These are phyloP conservation scores for Xyrichtys novacula DNA, from an alignment of 2,797 vertebrate genomes.

Conservation along the genomic window DNA sequence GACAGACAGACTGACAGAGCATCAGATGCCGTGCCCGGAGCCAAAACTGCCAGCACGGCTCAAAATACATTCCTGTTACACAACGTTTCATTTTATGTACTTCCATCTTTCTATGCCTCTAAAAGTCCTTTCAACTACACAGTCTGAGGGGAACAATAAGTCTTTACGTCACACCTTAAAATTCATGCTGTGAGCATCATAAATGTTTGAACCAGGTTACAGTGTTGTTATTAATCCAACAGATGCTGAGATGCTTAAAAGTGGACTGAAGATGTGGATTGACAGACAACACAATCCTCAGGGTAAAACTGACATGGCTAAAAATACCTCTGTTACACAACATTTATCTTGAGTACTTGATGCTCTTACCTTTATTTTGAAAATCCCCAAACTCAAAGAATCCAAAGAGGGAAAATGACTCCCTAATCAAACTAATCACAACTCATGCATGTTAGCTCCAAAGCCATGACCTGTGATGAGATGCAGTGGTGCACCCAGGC, in stretches of 20 bases:
- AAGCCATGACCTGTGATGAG: not conserved
- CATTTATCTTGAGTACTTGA: not conserved
- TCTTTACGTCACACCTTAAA: too few relatives aligned
- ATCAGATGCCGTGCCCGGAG: not conserved
- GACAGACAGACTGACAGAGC: not conserved
- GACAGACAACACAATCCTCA: not conserved
- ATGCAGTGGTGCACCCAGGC: too few relatives aligned
- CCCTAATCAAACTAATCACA: not conserved
- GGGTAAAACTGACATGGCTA: not conserved
- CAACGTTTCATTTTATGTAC: not conserved
- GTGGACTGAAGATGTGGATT: not conserved
- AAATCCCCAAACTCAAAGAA: not conserved
- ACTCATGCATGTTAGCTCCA: not conserved
- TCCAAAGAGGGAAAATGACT: not conserved
- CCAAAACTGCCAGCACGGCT: not conserved
- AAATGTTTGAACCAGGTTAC: not conserved
- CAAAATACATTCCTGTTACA: not conserved
- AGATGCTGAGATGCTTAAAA: not conserved
- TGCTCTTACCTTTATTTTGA: not conserved
- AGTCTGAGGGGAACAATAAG: not conserved
- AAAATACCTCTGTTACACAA: constrained; percentile 5
- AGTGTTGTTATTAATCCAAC: not conserved
- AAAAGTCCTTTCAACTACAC: not conserved
- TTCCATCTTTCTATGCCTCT: not conserved
- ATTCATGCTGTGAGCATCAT: not conserved